phyloP scores from a whole-genome alignment of 2,797 vertebrate genomes.

The Girardinus metallicus region DNA sequence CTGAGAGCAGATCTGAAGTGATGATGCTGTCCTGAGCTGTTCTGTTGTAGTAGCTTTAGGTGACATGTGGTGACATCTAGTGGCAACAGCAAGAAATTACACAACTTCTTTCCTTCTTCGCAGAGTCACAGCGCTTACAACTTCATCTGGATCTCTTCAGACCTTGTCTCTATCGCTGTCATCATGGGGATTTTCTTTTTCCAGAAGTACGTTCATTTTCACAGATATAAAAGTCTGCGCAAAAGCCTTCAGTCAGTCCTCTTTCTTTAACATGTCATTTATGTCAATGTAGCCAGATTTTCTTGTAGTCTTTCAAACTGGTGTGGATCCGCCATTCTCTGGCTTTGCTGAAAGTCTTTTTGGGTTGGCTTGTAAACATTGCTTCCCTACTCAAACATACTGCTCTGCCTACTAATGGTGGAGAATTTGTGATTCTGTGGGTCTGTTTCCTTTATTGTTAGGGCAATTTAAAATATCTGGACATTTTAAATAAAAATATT shows the following conservation, averaged over 20 bases:
- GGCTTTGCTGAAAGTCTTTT: not conserved
- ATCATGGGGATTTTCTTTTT: conserved; percentile 91
- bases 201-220: conserved; percentile 90
- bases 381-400: not conserved
- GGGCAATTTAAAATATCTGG: not conserved
- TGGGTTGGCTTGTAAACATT: not conserved
- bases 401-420: not conserved
- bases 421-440: not conserved
- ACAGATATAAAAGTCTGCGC: not conserved
- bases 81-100: conserved; percentile 46
- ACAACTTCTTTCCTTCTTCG: conserved; percentile 49
- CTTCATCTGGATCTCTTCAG: conserved; percentile 92
- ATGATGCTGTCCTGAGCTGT: conserved; percentile 30
- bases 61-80: conserved; percentile 51
- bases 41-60: conserved; percentile 3
- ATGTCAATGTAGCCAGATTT: not conserved
- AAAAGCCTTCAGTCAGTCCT: not conserved
- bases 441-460: not conserved
- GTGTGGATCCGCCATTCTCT: not conserved
- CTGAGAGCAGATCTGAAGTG: conserved; percentile 28
- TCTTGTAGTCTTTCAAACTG: not conserved
- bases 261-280: not conserved
- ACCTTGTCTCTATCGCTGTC: conserved; percentile 89
- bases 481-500: not conserved
- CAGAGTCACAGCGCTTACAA: conserved; percentile 91